These are phyloP conservation scores for Drosophila rellima DNA, from an alignment of 2,888 invertebrate genomes.

Conservation along the genomic window DNA sequence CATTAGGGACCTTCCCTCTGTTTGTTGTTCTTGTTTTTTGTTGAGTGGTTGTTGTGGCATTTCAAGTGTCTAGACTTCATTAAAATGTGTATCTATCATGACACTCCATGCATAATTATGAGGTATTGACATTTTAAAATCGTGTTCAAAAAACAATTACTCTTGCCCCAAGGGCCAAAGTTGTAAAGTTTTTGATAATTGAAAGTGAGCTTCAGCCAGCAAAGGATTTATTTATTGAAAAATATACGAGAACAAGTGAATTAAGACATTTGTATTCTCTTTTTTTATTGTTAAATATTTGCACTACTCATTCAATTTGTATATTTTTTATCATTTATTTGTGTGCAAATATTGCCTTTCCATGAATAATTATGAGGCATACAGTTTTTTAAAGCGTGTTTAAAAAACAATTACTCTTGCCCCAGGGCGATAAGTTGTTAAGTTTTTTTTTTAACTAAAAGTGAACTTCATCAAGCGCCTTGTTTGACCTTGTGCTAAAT, in stretches of 20 bases:
- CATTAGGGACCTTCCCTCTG: constrained; percentile 45
- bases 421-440: constrained; percentile 2
- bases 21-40: neutral
- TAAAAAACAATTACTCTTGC: neutral
- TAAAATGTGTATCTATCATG: constrained; percentile 41
- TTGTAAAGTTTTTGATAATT: constrained; percentile 7
- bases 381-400: neutral
- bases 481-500: constrained; percentile 70
- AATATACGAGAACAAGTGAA: no score
- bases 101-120: constrained; percentile 52
- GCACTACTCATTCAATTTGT: no score
- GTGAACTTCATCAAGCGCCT: constrained; percentile 33
- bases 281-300: no score
- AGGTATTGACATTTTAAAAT: constrained; percentile 57
- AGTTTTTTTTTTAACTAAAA: constrained; percentile 17
- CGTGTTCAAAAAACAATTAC: constrained; percentile 60
- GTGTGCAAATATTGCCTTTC: no score
- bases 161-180: constrained; percentile 5
- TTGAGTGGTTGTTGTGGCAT: constrained; percentile 21
- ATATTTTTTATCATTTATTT: neutral
- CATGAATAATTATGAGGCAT: neutral
- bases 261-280: no score
- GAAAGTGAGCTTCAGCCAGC: constrained; percentile 15
- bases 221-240: no score
- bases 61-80: constrained; percentile 70